Evolutionary conservation across 1,140 invertebrate genomes (phyloP).

Genomic region (Geopemphigus sp.): DNA sequence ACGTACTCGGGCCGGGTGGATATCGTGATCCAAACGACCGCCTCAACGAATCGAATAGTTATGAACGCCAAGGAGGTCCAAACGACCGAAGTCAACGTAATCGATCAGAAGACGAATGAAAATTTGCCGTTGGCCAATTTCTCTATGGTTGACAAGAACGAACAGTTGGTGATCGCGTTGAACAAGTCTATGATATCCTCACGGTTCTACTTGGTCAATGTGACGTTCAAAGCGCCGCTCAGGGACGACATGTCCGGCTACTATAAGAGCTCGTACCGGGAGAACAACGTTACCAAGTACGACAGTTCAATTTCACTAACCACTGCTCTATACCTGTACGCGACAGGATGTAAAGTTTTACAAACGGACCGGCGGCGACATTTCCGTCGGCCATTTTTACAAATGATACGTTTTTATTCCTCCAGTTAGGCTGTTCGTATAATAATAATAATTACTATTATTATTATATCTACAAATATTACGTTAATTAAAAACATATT

Average conservation of each 20-base stretch:
- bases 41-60: neutral
- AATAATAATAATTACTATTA: too few species aligned
- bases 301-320: too few species aligned
- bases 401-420: too few species aligned
- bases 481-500: too few species aligned
- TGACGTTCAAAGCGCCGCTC: constrained; percentile 33
- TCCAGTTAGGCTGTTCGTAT: too few species aligned
- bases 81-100: neutral
- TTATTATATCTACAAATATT: too few species aligned
- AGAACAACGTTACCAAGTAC: constrained; percentile 35
- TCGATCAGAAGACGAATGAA: neutral
- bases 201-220: neutral
- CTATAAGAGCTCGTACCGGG: constrained; percentile 49
- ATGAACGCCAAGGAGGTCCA: constrained; percentile 18
- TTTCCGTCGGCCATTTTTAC: too few species aligned
- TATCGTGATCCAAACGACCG: neutral
- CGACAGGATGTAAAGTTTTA: too few species aligned
- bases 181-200: neutral
- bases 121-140: neutral
- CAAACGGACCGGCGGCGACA: too few species aligned
- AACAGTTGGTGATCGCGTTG: neutral
- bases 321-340: too few species aligned
- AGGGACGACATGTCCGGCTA: constrained; percentile 50
- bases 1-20: constrained; percentile 11
- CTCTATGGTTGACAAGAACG: neutral